Conservation (phyloP, 2,888 invertebrate genomes). For the Liodrosophila aerea region DNA sequence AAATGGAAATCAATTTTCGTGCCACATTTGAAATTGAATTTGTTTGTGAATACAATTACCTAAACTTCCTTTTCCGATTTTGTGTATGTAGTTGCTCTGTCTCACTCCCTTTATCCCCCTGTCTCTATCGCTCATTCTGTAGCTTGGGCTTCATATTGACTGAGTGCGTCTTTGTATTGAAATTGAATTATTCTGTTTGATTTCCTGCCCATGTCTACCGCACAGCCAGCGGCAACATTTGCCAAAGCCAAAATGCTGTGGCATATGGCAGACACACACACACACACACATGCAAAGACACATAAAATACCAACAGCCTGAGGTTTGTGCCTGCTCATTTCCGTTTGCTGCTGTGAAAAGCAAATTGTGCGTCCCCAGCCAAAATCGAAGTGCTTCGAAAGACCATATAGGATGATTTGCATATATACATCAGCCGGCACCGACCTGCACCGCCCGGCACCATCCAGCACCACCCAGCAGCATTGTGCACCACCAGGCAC, state of each 20-base stretch:
- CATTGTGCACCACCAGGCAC: neutral
- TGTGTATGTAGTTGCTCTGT: constrained; percentile 14
- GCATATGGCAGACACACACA: constrained; percentile 50
- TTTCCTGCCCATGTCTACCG: constrained; percentile 62
- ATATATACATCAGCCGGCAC: constrained; percentile 25
- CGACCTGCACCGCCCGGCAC: constrained; percentile 1
- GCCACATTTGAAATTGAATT: constrained; percentile 71
- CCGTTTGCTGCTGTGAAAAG: constrained; percentile 31
- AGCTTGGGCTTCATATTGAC: constrained; percentile 16
- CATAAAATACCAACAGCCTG: constrained; percentile 43
- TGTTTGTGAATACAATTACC: constrained; percentile 77
- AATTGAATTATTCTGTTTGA: constrained; percentile 80
- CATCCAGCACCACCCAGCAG: constrained; percentile 19
- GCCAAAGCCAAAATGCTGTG: constrained; percentile 59
- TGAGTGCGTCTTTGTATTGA: constrained; percentile 69
- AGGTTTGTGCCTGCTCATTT: constrained; percentile 60
- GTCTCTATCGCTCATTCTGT: constrained; percentile 37
- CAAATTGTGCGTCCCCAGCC: constrained; percentile 38
- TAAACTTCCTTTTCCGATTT: constrained; percentile 67
- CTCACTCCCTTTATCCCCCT: neutral
- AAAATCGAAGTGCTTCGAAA: constrained; percentile 60
- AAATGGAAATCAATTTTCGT: constrained; percentile 72
- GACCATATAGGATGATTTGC: constrained; percentile 38
- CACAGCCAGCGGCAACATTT: constrained; percentile 52
- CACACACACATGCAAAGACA: constrained; percentile 20